Evolutionary conservation across 2,797 vertebrate species (phyloP).

Genomic region (Myotis pilosus): DNA sequence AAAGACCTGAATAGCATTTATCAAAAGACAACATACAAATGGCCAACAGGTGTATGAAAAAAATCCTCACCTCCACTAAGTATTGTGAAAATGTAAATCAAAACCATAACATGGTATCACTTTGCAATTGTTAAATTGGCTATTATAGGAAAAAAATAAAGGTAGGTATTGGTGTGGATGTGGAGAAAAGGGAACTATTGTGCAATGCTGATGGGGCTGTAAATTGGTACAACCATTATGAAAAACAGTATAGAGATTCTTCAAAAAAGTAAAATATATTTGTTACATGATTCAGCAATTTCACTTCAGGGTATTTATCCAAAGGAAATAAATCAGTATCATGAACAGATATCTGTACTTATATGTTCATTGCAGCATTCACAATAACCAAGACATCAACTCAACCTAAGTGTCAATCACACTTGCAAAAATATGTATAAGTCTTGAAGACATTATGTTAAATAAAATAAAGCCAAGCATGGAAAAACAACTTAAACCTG

Average conservation of each 20-base stretch:
- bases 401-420: neutral
- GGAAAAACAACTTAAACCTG: neutral
- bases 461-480: neutral
- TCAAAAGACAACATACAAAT: neutral
- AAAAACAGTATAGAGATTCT: neutral
- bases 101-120: neutral
- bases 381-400: neutral
- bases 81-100: neutral
- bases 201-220: neutral
- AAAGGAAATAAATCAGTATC: neutral
- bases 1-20: neutral
- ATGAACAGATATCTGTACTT: neutral
- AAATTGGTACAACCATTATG: neutral
- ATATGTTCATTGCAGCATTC: neutral
- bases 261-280: neutral
- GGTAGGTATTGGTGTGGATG: neutral
- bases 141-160: neutral
- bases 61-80: neutral
- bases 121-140: neutral
- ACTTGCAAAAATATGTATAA: neutral
- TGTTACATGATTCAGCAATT: neutral
- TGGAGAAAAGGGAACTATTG: neutral
- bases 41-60: neutral
- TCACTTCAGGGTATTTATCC: neutral
- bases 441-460: neutral